Evolutionary conservation across 2,888 invertebrate genomes (phyloP).

Genomic region (Seladonia tumulorum): DNA sequence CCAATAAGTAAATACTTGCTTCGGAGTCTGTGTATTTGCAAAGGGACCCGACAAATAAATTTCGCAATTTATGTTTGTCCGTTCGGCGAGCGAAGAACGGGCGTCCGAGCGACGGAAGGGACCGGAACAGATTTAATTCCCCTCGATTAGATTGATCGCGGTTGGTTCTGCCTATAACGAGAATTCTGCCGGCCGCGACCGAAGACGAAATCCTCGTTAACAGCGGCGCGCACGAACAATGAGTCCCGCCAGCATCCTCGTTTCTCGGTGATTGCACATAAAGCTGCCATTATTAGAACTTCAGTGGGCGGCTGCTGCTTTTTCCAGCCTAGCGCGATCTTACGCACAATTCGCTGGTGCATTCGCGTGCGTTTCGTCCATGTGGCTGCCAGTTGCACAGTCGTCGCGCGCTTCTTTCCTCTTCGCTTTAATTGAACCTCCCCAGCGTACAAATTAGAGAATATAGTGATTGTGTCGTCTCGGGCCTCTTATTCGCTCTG

Average conservation of each 20-base stretch:
- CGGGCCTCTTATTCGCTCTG: not conserved
- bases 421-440: conserved; percentile 74
- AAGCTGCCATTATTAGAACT: conserved; percentile 82
- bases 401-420: conserved; percentile 64
- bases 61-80: not conserved
- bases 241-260: conserved; percentile 40
- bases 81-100: not conserved
- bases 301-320: conserved; percentile 70
- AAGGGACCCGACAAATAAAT: no score
- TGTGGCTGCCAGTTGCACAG: conserved; percentile 79
- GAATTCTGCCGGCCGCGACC: conserved; percentile 13
- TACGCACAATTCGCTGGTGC: conserved; percentile 44
- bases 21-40: no score
- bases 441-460: not conserved
- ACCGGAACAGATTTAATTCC: conserved; percentile 38
- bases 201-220: conserved; percentile 32
- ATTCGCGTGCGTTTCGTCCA: conserved; percentile 63
- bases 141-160: conserved; percentile 27
- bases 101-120: not conserved
- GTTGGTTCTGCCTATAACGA: not conserved
- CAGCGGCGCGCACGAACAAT: conserved; percentile 25
- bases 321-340: conserved; percentile 46
- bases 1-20: no score
- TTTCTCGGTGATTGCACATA: conserved; percentile 71
- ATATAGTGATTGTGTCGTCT: not conserved